phyloP scores from a whole-genome alignment of 2,888 invertebrate genomes.

The Eurytoma californica region DNA sequence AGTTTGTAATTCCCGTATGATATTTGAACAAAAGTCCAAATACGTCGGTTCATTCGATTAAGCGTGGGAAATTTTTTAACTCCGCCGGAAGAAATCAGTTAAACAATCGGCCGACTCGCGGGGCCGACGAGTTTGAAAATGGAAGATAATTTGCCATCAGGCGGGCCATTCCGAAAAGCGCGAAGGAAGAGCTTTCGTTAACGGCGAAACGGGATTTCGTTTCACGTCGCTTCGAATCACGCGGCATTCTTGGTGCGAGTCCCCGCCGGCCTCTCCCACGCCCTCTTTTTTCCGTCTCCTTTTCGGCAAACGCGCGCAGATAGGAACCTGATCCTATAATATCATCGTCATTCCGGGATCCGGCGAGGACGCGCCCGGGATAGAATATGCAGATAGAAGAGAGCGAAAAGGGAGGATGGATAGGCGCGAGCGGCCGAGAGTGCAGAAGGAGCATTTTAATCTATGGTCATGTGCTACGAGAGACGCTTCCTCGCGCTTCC shows the following conservation, averaged over 20 bases:
- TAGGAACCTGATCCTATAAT: constrained; percentile 68
- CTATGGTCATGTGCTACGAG: constrained; percentile 70
- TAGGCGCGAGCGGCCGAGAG: constrained; percentile 70
- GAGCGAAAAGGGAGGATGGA: constrained; percentile 55
- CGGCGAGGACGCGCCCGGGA: constrained; percentile 59
- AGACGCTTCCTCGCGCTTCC: constrained; percentile 58
- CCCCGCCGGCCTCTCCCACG: constrained; percentile 38
- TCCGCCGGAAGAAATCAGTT: constrained; percentile 15
- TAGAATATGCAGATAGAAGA: constrained; percentile 61
- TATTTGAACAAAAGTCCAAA: constrained; percentile 43
- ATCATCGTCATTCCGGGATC: constrained; percentile 66
- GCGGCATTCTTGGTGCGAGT: constrained; percentile 42
- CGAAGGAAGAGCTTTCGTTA: constrained; percentile 50
- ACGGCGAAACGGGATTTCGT: constrained; percentile 54
- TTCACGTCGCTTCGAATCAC: constrained; percentile 57
- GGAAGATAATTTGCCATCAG: constrained; percentile 56
- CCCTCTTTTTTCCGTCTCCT: constrained; percentile 42
- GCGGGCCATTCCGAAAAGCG: constrained; percentile 38
- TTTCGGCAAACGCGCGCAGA: constrained; percentile 48
- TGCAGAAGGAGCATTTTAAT: constrained; percentile 74
- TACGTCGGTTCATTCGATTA: constrained; percentile 33
- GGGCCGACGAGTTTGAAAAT: constrained; percentile 46
- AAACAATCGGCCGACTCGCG: background rate
- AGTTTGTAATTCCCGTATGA: constrained; percentile 45
- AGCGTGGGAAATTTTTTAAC: constrained; percentile 32